Percentiles rank a stretch among this genome's conserved stretches.
Evolutionary conservation across 2,113 vertebrate species (phyloP).

Genomic region (Falcunculus frontatus): DNA sequence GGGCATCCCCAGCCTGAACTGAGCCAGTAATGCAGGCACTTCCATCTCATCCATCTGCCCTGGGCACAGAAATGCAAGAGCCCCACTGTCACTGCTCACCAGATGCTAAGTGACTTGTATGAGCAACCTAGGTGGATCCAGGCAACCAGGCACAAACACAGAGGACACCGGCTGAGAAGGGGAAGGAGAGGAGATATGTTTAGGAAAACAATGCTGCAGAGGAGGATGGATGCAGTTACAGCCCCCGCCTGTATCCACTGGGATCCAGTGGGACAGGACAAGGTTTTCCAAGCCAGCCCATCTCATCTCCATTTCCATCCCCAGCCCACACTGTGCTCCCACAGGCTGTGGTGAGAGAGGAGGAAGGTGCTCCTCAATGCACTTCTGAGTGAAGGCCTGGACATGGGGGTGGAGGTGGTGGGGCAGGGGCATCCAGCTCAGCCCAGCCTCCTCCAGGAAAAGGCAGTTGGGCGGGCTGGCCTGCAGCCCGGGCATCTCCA

Average conservation of each 20-base stretch:
- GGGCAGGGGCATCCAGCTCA: background rate
- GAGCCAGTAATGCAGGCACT: background rate
- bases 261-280: background rate
- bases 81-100: background rate
- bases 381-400: background rate
- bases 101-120: background rate
- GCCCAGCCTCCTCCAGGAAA: background rate
- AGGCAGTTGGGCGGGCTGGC: background rate
- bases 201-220: background rate
- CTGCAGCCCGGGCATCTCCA: background rate
- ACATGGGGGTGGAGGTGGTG: rapidly evolving
- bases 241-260: background rate
- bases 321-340: background rate
- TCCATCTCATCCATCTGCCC: background rate
- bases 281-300: background rate
- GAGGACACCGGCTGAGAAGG: background rate
- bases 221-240: background rate
- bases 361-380: background rate
- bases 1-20: background rate
- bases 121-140: background rate
- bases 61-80: background rate
- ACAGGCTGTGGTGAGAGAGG: rapidly evolving
- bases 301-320: background rate
- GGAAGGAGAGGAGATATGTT: background rate
- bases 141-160: background rate